A percentile compares a stretch with the other conserved stretches of the same genome.
Evolutionary conservation across 2,888 invertebrate genomes (phyloP).

Genomic region (Dasypolia templi): DNA sequence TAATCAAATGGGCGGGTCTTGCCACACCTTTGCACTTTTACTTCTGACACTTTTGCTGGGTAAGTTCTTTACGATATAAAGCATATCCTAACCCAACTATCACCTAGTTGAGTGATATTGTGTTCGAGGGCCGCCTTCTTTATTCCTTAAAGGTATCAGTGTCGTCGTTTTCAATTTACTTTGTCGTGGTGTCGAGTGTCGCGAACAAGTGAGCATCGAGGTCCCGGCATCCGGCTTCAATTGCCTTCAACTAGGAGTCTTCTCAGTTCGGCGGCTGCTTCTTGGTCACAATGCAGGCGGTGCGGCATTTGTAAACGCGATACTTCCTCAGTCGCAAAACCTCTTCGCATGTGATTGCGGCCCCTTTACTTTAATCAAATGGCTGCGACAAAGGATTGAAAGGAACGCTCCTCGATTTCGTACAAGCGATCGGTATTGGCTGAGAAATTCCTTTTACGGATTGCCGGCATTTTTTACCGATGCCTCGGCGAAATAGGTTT

Average conservation of each 20-base stretch:
- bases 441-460: slow-evolving; percentile 82
- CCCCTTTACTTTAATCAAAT: slow-evolving; percentile 90
- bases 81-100: slow-evolving; percentile 69
- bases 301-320: slow-evolving; percentile 88
- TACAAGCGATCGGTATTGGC: slow-evolving; percentile 87
- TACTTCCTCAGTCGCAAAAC: slow-evolving; percentile 88
- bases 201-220: slow-evolving; percentile 78
- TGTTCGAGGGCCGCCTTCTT: slow-evolving; percentile 70
- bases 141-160: slow-evolving; percentile 76
- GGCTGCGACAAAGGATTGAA: slow-evolving; percentile 89
- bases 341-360: slow-evolving; percentile 88
- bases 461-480: slow-evolving; percentile 83
- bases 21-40: slow-evolving; percentile 71
- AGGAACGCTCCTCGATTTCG: slow-evolving; percentile 86
- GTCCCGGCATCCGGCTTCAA: slow-evolving; percentile 80
- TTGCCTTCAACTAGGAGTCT: slow-evolving; percentile 81
- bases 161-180: slow-evolving; percentile 79
- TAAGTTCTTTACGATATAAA: slow-evolving; percentile 43
- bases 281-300: slow-evolving; percentile 86
- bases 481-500: slow-evolving; percentile 72
- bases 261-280: slow-evolving; percentile 62
- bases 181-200: slow-evolving; percentile 78
- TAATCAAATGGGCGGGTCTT: slow-evolving; percentile 69
- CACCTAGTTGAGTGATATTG: slow-evolving; percentile 54
- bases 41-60: slow-evolving; percentile 66